phyloP scores from a whole-genome alignment of 2,797 vertebrate genomes.

The Mormyrops boulengeri region DNA sequence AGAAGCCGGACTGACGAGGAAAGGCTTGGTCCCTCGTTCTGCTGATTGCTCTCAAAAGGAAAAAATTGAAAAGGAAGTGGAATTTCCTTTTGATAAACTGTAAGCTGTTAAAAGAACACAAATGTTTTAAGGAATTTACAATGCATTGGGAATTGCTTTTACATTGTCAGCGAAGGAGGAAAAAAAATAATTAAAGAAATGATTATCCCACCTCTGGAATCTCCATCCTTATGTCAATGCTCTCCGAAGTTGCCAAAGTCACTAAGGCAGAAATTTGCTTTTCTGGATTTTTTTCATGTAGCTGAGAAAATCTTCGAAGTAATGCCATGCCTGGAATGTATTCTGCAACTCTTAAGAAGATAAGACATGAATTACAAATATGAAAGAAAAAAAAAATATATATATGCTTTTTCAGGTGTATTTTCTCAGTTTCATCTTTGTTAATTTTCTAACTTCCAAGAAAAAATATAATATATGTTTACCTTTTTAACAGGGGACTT shows the following conservation, averaged over 20 bases:
- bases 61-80: slow-evolving; percentile 35
- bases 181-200: background rate
- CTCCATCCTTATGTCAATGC: slow-evolving; percentile 52
- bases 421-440: background rate
- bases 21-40: background rate
- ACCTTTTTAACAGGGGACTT: slow-evolving; percentile 43
- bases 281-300: slow-evolving; percentile 43
- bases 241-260: slow-evolving; percentile 45
- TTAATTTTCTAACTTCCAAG: background rate
- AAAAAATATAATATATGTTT: background rate
- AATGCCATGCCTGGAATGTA: slow-evolving; percentile 59
- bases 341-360: slow-evolving; percentile 43
- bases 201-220: slow-evolving; percentile 56
- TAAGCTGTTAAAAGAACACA: slow-evolving; percentile 47
- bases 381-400: background rate
- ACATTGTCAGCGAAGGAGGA: background rate
- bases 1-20: background rate
- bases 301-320: slow-evolving; percentile 51
- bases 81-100: slow-evolving; percentile 48
- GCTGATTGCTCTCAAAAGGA: slow-evolving; percentile 17
- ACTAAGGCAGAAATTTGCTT: slow-evolving; percentile 52
- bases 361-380: background rate
- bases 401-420: background rate
- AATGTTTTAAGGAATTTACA: slow-evolving; percentile 6
- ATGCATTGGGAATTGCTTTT: background rate